Evolutionary conservation across 2,797 vertebrate genomes (phyloP).

Genomic region (Phrynocephalus guinanensis): DNA sequence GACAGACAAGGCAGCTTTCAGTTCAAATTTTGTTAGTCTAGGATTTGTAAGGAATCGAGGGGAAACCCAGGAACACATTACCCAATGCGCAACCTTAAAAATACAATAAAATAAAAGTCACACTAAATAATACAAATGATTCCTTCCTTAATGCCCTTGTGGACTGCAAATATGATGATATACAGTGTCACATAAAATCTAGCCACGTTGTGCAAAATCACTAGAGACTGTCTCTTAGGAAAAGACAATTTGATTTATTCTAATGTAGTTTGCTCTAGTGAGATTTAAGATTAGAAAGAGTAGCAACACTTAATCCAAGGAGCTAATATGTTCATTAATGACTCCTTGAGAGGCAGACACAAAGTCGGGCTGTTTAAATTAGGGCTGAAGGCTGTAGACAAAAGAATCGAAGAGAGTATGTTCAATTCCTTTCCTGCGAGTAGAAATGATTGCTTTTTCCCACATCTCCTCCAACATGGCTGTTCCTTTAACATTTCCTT

Average conservation of each 20-base stretch:
- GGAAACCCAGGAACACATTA: neutral
- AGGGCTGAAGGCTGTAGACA: slow-evolving; percentile 72
- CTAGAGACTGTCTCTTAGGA: neutral
- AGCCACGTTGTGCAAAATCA: neutral
- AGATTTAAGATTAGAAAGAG: slow-evolving; percentile 25
- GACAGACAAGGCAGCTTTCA: neutral
- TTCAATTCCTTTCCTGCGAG: slow-evolving; percentile 14
- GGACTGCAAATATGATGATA: neutral
- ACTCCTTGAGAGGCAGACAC: slow-evolving; percentile 17
- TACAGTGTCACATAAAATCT: slow-evolving; percentile 25
- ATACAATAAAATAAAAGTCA: slow-evolving; percentile 2
- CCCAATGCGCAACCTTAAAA: slow-evolving; percentile 2
- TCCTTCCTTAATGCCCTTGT: slow-evolving; percentile 15
- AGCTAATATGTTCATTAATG: neutral
- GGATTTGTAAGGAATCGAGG: neutral
- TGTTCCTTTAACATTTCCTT: slow-evolving; percentile 1
- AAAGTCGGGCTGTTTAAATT: slow-evolving; percentile 67
- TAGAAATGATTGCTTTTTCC: neutral
- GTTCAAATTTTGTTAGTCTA: neutral
- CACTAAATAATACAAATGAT: slow-evolving; percentile 21
- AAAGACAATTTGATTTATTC: slow-evolving; percentile 24
- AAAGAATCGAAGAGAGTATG: slow-evolving; percentile 54
- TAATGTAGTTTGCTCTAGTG: slow-evolving; percentile 1
- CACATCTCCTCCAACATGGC: neutral
- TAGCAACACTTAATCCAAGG: slow-evolving; percentile 24